Evolutionary conservation across 2,113 vertebrate species (phyloP).

Genomic region (Megaceryle torquata): DNA sequence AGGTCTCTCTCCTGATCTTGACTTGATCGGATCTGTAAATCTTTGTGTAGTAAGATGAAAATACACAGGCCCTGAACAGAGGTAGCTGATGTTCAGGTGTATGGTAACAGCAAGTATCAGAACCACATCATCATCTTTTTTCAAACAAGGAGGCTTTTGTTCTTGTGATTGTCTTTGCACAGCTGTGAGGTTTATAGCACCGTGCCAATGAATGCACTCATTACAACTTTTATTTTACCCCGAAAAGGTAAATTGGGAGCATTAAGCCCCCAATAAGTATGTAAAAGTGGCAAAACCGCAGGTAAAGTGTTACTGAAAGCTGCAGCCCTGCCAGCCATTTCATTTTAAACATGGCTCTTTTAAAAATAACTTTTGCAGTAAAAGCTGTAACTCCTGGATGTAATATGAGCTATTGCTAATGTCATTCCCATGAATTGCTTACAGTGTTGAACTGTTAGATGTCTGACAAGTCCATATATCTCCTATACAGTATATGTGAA

Average conservation of each 20-base stretch:
- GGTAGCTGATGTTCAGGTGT: conserved; percentile 19
- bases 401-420: conserved; percentile 43
- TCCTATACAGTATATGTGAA: conserved; percentile 61
- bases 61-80: background rate
- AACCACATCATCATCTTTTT: conserved; percentile 47
- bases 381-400: conserved; percentile 54
- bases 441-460: conserved; percentile 64
- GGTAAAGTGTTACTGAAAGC: conserved; percentile 36
- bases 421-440: conserved; percentile 63
- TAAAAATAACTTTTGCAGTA: conserved; percentile 55
- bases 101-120: conserved; percentile 44
- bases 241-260: conserved; percentile 59
- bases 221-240: conserved; percentile 41
- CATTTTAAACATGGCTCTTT: conserved; percentile 48
- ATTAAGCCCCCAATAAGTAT: conserved; percentile 17
- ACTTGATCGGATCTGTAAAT: background rate
- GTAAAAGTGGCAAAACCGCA: conserved; percentile 52
- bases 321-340: background rate
- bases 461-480: conserved; percentile 71
- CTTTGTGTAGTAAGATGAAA: background rate
- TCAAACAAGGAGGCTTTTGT: conserved; percentile 54
- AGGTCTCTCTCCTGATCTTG: background rate
- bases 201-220: conserved; percentile 25
- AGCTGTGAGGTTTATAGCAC: conserved; percentile 62
- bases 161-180: conserved; percentile 55